phyloP scores from a whole-genome alignment of 2,113 vertebrate species.

The Bos javanicus region DNA sequence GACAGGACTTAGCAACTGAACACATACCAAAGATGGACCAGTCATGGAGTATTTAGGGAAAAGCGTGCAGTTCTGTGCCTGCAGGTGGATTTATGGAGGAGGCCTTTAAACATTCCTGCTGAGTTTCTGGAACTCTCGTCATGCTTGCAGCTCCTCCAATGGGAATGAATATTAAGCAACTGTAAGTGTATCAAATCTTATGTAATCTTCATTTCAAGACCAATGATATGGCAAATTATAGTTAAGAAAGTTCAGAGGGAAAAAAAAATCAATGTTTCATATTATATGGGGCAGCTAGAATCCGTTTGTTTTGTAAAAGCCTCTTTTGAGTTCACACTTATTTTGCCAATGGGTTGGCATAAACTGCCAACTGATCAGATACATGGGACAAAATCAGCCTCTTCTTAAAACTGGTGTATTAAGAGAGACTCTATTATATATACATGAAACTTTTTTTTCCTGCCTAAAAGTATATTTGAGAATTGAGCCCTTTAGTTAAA shows the following conservation, averaged over 20 bases:
- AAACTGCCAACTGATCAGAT: neutral
- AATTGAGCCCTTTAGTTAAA: neutral
- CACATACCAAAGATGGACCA: neutral
- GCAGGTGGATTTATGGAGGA: neutral
- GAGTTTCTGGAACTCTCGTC: neutral
- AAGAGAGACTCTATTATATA: neutral
- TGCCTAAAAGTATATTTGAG: neutral
- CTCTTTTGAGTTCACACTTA: neutral
- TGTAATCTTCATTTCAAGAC: neutral
- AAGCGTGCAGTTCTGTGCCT: neutral
- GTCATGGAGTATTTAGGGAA: neutral
- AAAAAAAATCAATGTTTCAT: neutral
- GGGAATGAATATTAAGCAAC: neutral
- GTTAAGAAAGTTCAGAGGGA: neutral
- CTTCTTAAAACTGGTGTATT: neutral
- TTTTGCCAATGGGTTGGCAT: neutral
- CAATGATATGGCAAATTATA: neutral
- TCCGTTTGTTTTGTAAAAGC: neutral
- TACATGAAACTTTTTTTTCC: neutral
- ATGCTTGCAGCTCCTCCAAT: neutral
- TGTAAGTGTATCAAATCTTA: neutral
- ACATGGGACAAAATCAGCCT: neutral
- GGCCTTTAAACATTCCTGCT: neutral
- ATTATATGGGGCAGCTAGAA: neutral
- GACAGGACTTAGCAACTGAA: neutral